Evolutionary conservation across 30 jellyfish, hydroid and myxozoan genomes (phyloP), one percentile per base, ranked within the genome.

Genomic region (Pelagia noctiluca): DNA sequence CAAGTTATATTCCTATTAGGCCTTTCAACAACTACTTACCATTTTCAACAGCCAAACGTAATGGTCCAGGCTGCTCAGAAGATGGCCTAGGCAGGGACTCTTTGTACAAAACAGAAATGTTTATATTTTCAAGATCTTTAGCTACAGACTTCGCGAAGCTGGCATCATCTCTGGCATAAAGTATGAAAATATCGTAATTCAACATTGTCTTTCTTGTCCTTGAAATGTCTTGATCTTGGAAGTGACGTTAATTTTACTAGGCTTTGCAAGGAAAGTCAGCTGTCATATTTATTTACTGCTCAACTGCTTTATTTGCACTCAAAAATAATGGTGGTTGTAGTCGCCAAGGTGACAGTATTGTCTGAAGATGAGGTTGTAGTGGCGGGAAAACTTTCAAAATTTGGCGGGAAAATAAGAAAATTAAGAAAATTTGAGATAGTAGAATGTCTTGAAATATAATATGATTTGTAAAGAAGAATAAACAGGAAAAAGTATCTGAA

Each of bases 91-190:
- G 75, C 80, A 85, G 25, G 34, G 78, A 28, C 31, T 61, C 88
- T 33, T 65, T 73, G 85, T 85, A 85, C 19, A 74, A 18, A 34
- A 75, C 95, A 12, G 89, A 64, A 11, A 85, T 1, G 38, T 64
- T 38, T 36, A 66, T 29, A 22, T 35, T 74, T 34, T 75, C 85
- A 12, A 85, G 24, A 2, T 82, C 85, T 26, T 74, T 74, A 4
- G 89, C 95, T 35, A 75, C 53, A 11, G 83, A 29, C 25, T 81
- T 47, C 16, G 57, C 95, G 34, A 85, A 85, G 26, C 33, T 37
- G 21, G 84, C 89, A 63, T 85, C 95, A 10, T 62, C 89, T 48
- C 95, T 85, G 4, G 89, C 89, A 49, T 16, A 75, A 4, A 85
- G 50, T 13, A 85, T 48, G 34, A 72, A 85, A 2, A 85, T 23